Percentiles rank a stretch among this genome's conserved stretches.
Evolutionary conservation across 2,888 invertebrate species (phyloP).

Genomic region (Eristalis arbustorum): DNA sequence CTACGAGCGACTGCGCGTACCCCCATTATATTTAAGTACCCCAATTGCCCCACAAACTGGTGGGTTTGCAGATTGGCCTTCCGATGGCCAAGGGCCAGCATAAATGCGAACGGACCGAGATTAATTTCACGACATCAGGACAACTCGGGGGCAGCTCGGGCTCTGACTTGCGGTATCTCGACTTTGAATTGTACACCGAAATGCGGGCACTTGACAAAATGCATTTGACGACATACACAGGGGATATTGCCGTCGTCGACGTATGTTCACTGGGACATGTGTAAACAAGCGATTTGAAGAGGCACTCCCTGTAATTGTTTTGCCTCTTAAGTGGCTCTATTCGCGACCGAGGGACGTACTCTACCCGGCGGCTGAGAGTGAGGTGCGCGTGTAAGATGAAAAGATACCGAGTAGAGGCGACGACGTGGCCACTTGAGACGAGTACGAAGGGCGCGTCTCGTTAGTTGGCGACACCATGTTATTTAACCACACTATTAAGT

Average conservation of each 20-base stretch:
- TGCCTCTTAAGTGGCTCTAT: constrained; percentile 66
- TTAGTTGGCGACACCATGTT: constrained; percentile 70
- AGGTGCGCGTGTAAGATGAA: constrained; percentile 65
- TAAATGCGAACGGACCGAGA: constrained; percentile 43
- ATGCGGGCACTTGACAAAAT: constrained; percentile 65
- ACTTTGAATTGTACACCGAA: constrained; percentile 62
- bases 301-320: constrained; percentile 69
- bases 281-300: constrained; percentile 70
- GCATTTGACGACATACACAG: constrained; percentile 35
- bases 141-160: constrained; percentile 9
- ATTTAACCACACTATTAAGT: constrained; percentile 68
- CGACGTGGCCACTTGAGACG: constrained; percentile 57
- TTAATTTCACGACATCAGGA: constrained; percentile 51
- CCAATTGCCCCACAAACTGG: constrained; percentile 56
- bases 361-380: constrained; percentile 36
- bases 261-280: constrained; percentile 48
- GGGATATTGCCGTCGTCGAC: constrained; percentile 11
- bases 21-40: constrained; percentile 59
- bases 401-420: constrained; percentile 54
- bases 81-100: constrained; percentile 66
- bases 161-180: constrained; percentile 52
- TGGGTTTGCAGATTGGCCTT: constrained; percentile 62
- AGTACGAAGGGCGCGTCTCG: constrained; percentile 67
- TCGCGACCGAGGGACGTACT: constrained; percentile 59
- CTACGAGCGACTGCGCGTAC: constrained; percentile 33